These are phyloP conservation scores for Sinocyclocheilus anophthalmus DNA, from an alignment of 2,113 vertebrate genomes.

Conservation along the genomic window DNA sequence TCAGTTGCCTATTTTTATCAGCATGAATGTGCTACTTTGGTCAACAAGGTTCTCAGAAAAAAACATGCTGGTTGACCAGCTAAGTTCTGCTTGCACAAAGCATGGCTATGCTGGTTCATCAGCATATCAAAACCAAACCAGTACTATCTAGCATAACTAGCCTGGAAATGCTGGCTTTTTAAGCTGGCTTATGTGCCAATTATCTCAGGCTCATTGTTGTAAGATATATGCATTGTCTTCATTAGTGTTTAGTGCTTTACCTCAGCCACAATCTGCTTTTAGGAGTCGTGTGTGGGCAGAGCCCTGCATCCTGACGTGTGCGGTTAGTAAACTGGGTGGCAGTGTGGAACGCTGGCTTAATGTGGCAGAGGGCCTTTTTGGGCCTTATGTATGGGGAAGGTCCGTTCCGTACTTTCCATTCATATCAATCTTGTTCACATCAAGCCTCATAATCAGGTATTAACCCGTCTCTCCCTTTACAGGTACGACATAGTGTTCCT, in stretches of 20 bases:
- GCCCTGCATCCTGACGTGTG: conserved; percentile 88
- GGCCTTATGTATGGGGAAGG: conserved; percentile 96
- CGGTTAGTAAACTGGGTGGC: conserved; percentile 89
- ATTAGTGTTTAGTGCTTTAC: neutral
- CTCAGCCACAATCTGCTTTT: neutral
- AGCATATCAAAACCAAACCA: neutral
- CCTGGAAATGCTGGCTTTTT: neutral
- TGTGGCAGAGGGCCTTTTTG: conserved; percentile 89
- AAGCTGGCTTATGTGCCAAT: neutral
- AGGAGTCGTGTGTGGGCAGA: conserved; percentile 98
- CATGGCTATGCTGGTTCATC: neutral
- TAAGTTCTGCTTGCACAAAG: neutral
- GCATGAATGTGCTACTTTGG: neutral
- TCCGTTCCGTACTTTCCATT: conserved; percentile 59
- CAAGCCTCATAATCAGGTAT: neutral
- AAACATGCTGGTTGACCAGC: neutral
- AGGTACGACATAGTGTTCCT: conserved; percentile 98
- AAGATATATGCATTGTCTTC: neutral
- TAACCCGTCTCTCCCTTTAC: conserved; percentile 29
- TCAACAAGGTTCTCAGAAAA: neutral
- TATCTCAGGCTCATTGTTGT: neutral
- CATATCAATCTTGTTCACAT: neutral
- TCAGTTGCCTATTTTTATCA: neutral
- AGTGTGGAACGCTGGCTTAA: conserved; percentile 91
- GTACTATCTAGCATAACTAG: neutral